A percentile compares a stretch with the other conserved stretches of the same genome.
Evolutionary conservation across 2,113 vertebrate species (phyloP).

Genomic region (Neolamprologus kungweensis): DNA sequence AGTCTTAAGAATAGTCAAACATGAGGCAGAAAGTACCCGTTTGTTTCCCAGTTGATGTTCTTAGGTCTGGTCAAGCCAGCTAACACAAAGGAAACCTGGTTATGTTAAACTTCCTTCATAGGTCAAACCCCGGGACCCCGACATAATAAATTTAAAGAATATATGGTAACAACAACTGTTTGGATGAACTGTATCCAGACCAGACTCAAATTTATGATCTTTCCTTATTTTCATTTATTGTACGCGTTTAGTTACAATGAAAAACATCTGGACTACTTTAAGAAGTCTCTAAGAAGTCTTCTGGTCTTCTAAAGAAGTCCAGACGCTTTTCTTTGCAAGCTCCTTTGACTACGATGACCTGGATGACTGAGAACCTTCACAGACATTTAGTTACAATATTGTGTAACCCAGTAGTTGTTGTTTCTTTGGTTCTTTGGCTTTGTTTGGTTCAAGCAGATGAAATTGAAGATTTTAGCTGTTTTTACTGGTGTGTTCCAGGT

Average conservation of each 20-base stretch:
- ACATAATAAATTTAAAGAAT: no score
- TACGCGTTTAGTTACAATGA: background rate
- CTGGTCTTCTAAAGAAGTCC: no score
- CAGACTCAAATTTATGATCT: background rate
- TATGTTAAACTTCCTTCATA: background rate
- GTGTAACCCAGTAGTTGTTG: background rate
- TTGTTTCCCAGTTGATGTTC: background rate
- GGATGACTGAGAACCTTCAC: no score
- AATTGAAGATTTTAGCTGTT: background rate
- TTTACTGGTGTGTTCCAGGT: slow-evolving; percentile 45
- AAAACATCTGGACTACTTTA: no score
- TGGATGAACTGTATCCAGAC: background rate
- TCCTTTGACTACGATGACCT: no score
- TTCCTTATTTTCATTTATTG: background rate
- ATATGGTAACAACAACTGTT: background rate
- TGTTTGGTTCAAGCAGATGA: background rate
- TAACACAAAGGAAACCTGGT: background rate
- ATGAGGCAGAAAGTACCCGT: background rate
- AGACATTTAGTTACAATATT: background rate
- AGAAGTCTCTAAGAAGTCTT: no score
- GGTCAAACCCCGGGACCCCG: rapidly evolving
- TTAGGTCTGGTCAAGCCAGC: background rate
- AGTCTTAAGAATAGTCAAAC: background rate
- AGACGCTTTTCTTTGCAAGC: no score
- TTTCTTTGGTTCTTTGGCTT: background rate